Conservation (phyloP, 2,888 invertebrate species). For the Caenorhabditis afra region DNA sequence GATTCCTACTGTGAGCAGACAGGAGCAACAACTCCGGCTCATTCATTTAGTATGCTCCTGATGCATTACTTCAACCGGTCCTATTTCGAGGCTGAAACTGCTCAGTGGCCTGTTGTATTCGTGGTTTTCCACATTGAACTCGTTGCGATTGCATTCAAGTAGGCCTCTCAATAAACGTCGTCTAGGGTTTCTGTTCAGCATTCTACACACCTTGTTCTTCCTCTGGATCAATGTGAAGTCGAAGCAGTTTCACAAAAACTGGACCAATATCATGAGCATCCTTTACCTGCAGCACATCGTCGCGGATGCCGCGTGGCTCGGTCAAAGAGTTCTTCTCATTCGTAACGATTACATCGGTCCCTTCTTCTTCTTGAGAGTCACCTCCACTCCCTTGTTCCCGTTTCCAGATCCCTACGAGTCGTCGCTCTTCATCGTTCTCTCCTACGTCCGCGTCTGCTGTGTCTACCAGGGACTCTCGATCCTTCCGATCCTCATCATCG, state of each 20-base stretch:
- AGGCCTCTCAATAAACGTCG: neutral
- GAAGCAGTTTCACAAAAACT: constrained; percentile 40
- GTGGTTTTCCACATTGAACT: constrained; percentile 17
- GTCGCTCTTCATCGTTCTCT: constrained; percentile 5
- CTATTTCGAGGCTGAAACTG: constrained; percentile 17
- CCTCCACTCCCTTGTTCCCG: neutral
- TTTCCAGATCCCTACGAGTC: constrained; percentile 33
- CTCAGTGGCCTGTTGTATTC: constrained; percentile 6
- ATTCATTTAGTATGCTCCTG: constrained; percentile 13
- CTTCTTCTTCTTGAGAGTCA: too few species aligned
- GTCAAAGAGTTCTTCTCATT: constrained; percentile 21
- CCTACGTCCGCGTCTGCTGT: constrained; percentile 35
- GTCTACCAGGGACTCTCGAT: constrained; percentile 29
- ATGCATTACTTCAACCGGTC: constrained; percentile 47
- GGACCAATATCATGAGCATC: constrained; percentile 45
- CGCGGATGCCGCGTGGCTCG: constrained; percentile 41
- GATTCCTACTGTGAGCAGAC: neutral
- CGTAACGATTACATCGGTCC: constrained; percentile 8
- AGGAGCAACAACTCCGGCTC: neutral
- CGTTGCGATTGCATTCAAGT: constrained; percentile 16
- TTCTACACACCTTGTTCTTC: constrained; percentile 34
- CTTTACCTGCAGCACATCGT: constrained; percentile 46
- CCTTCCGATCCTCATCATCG: constrained; percentile 33
- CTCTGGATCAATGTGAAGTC: constrained; percentile 30
- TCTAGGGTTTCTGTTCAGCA: constrained; percentile 13